Base-by-base conservation (phyloP, 2,888 invertebrate genomes). In the Drosophila pegasa region DNA sequence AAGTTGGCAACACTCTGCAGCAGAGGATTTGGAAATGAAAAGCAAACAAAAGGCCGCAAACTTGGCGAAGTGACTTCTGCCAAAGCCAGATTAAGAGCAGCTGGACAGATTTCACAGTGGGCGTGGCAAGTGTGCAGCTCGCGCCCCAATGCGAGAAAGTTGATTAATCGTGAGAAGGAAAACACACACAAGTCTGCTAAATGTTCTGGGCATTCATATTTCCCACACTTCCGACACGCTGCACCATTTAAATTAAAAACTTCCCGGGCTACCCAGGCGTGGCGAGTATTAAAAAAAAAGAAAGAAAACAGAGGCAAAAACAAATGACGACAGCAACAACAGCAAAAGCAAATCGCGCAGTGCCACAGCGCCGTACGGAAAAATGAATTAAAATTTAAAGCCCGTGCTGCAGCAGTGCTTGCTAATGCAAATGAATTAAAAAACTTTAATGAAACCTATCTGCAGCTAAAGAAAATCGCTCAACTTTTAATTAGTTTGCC, bases 401-500 rank as follows among this genome's bases (percentile, higher is more conserved):
- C 65, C 56, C 68, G 59, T 59, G 74, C 81, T 57, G 69, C 65
- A 63, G 62, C 51, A 27, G 33, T 38, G 54, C 33, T 38, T 5
- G n/a, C 51, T 41, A 59, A 75, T 76, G 68, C 73, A 77, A 75
- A 75, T 72, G 72, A 75, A 75, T 75, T 72, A 66, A 73, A 71
- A 75, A 86, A 80, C 75, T 82, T 73, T 59, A 78, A 72, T 78
- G 57, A 71, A 73, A 70, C 65, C 68, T 75, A 87, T 77, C 84
- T 75, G 74, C 68, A 70, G 56, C 72, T 58, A 59, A 70, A 63
- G 88, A 83, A 71, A 85, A 84, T 75, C 79, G 79, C 71, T 78
- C 79, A 84, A 85, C 71, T 85, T 85, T 87, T 85, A 85, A 85
- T 85, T 85, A 88, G 87, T 87, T 88, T 87, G 79, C 71, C 56